phyloP scores from a whole-genome alignment of 2,888 invertebrate species.

The Arrhopalites spinosus region DNA sequence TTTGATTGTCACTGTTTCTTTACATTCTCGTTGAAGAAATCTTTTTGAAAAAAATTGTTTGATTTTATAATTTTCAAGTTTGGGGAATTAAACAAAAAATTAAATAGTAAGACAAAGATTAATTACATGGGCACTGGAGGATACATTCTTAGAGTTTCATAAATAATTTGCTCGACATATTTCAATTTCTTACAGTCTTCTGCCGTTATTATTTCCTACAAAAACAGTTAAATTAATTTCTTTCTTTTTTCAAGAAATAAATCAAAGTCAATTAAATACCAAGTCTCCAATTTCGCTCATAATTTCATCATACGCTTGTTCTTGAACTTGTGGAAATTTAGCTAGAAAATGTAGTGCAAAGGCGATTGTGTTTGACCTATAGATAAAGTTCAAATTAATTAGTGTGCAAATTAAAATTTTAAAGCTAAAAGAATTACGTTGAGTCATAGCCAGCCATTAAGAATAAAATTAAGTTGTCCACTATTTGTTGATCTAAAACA shows the following conservation, averaged over 20 bases:
- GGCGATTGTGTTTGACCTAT: slow-evolving; percentile 49
- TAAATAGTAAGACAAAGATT: too few species aligned
- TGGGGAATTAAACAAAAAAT: too few species aligned
- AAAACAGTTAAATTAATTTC: background rate
- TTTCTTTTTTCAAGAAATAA: background rate
- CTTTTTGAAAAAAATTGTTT: slow-evolving; percentile 33
- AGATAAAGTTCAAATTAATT: too few species aligned
- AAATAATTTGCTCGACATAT: slow-evolving; percentile 53
- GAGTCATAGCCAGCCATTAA: slow-evolving; percentile 55
- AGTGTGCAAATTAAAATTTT: too few species aligned
- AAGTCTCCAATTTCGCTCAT: slow-evolving; percentile 54
- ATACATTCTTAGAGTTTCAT: slow-evolving; percentile 52
- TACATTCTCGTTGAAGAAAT: slow-evolving; percentile 54
- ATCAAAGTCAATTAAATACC: too few species aligned
- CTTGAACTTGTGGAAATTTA: slow-evolving; percentile 53
- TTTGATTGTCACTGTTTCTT: slow-evolving; percentile 54
- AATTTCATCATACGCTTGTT: slow-evolving; percentile 51
- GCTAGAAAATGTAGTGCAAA: slow-evolving; percentile 54
- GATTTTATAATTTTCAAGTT: slow-evolving; percentile 32
- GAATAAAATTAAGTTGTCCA: slow-evolving; percentile 54
- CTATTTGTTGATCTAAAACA: slow-evolving; percentile 50
- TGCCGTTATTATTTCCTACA: slow-evolving; percentile 49
- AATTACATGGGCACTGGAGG: slow-evolving; percentile 56
- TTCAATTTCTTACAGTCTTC: slow-evolving; percentile 52
- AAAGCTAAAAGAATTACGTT: slow-evolving; percentile 29